Base-by-base conservation (phyloP, 2,888 invertebrate species). In the Hyalella azteca region DNA sequence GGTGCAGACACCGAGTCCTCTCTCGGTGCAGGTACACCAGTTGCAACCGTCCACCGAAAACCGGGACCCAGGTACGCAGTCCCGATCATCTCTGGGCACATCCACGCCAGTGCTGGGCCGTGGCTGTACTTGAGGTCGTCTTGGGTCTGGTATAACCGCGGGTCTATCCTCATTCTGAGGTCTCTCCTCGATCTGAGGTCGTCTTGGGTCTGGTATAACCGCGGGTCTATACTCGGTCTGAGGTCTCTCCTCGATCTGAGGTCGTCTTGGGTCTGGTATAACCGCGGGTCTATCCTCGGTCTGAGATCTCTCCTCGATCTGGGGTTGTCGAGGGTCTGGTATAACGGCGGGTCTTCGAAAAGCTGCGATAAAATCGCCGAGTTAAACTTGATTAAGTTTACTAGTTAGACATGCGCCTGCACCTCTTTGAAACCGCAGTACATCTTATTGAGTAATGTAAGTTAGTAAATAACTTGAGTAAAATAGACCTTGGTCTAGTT, bases 11-110 rank as follows among this genome's bases (percentile, higher is more conserved):
- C 48, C 40, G 26, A 15, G 19, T n/a, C 79, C 73, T 15, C 15
- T 32, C n/a, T 29, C 48, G 40, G 73, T 50, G 50, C 79, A 79
- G 32, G 36, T 48, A 13, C 79, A 79, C 79, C 22, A 29, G 79
- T 79, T 79, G 40, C 79, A 73, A 29, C 49, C 49, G 54, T 79
- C 79, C 26, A 73, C 36, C 50, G 59, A 50, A 50, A 48, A 79
- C 39, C 48, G 40, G 9, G 73, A 49, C 36, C 73, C 73, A 7
- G 79, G 79, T n/a, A 50, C 73, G 19, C 79, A 79, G 26, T 73
- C 36, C 15, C 50, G 45, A 32, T 54, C 41, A 41, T 60, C 45
- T 15, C 4, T 19, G 9, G 78, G 78, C 19, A 66, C 9, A n/a
- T n/a, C 29, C 36, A 66, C 7, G 3, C 36, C 32, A 3, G 66